These are phyloP conservation scores for Phenganax stokvisi DNA, from an alignment of 92 coral and sea anemone species.

Conservation along the genomic window DNA sequence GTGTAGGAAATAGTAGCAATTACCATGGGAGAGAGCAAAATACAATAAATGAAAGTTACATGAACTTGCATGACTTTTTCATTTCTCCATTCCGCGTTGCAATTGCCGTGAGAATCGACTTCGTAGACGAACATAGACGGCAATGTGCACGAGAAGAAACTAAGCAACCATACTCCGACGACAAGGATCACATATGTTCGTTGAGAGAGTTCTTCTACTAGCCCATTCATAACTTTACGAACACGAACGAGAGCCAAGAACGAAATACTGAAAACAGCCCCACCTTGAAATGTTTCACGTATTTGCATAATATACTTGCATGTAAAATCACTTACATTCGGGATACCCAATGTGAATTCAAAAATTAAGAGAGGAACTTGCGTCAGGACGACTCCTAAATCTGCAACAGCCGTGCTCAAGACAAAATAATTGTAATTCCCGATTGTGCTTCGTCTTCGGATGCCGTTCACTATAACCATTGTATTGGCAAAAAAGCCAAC, in stretches of 20 bases:
- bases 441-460: background rate
- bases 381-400: slow-evolving; percentile 27
- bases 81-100: background rate
- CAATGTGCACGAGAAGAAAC: slow-evolving; percentile 4
- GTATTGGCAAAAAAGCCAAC: slow-evolving; percentile 20
- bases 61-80: background rate
- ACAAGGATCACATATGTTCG: background rate
- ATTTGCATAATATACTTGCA: slow-evolving; percentile 21
- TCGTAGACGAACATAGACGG: slow-evolving; percentile 16
- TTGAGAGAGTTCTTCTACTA: background rate
- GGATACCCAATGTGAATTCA: slow-evolving; percentile 16
- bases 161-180: slow-evolving; percentile 13
- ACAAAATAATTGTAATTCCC: slow-evolving; percentile 25
- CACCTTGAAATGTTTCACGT: slow-evolving; percentile 34
- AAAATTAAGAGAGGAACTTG: slow-evolving; percentile 18
- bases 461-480: slow-evolving; percentile 16
- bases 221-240: background rate
- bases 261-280: slow-evolving; percentile 2
- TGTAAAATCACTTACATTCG: slow-evolving; percentile 25
- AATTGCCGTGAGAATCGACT: slow-evolving; percentile 7
- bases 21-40: slow-evolving; percentile 15
- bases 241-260: slow-evolving; percentile 18
- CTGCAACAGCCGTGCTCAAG: slow-evolving; percentile 28
- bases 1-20: slow-evolving; percentile 17
- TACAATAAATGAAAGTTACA: slow-evolving; percentile 5